Base-by-base conservation (phyloP, 2,797 vertebrate genomes). In the Muscicapa comitata region DNA sequence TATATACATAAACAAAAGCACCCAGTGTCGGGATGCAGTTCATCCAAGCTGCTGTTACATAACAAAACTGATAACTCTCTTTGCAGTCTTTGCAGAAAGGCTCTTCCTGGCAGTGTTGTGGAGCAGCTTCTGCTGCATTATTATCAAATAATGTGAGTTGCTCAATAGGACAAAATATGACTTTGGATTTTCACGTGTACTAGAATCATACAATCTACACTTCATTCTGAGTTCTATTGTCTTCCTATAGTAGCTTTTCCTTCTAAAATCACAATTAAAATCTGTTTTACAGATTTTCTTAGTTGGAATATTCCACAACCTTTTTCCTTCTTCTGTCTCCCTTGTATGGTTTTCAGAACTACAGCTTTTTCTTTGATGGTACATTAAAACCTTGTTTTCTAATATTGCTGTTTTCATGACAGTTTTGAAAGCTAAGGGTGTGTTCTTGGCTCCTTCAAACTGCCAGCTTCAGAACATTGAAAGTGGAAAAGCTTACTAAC, bases 321-420 rank as follows among this genome's bases (percentile, higher is more conserved):
- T 47, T 84, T 86, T 84, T 28, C 7, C 4, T 86, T 68, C 11
- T 62, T 73, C 29, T 57, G 8, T 43, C 17, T 85, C 14, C 19
- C 16, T 50, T 61, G 3, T 43, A 40, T 80, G 26, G 7, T 79
- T 95, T 93, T 85, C 35, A 63, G 79, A 92, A 29, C 31, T 63
- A 33, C 17, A 59, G 1, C 29, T 74, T 84, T 87, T 85, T 53
- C 25, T 76, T 88, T 19, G 28, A 11, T 25, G 19, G 45, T 89
- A 24, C 42, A 23, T 17, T 33, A 58, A 57, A 74, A 43, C 74
- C 35, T 29, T 65, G 8, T 1, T 2, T 11, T 93, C 43, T 42
- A 26, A 23, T 67, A 4, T 65, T 79, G 43, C 43, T 82, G 43
- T 5, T 66, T 81, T 55, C 35, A 14, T 79, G 16, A 12, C 45